phyloP scores from a whole-genome alignment of 2,797 vertebrate species.

The Hydrolagus colliei region DNA sequence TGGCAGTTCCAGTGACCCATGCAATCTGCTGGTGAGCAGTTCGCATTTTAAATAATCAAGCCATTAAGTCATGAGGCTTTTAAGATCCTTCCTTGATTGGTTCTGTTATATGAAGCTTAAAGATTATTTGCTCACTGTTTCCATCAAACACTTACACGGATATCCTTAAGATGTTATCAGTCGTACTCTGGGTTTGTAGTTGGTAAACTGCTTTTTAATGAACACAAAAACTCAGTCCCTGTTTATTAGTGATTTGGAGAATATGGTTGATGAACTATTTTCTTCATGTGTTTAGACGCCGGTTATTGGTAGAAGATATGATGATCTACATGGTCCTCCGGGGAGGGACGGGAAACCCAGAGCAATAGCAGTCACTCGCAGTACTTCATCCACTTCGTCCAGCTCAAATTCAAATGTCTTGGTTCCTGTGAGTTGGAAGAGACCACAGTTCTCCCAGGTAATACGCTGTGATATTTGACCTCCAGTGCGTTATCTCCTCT shows the following conservation, averaged over 20 bases:
- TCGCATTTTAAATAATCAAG: neutral
- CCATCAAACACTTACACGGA: neutral
- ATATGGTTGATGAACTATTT: neutral
- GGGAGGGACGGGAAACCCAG: conserved; percentile 81
- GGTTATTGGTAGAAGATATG: conserved; percentile 84
- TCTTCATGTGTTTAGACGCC: conserved; percentile 64
- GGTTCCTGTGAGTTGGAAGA: conserved; percentile 95
- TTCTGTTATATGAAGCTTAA: neutral
- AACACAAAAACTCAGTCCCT: neutral
- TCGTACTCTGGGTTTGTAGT: neutral
- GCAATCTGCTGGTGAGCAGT: neutral
- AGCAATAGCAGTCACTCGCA: conserved; percentile 86
- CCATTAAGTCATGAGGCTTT: neutral
- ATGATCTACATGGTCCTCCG: conserved; percentile 82
- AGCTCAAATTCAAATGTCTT: conserved; percentile 94
- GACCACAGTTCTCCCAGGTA: conserved; percentile 93
- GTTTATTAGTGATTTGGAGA: neutral
- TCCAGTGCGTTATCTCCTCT: neutral
- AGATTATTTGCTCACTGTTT: neutral
- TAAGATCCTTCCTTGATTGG: neutral
- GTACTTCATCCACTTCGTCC: conserved; percentile 90
- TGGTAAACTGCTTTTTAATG: neutral
- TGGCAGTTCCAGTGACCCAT: neutral
- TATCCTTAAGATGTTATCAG: neutral
- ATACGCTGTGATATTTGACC: neutral